A percentile compares a stretch with the other conserved stretches of the same genome.
Conservation (phyloP, 2,113 vertebrate species). For the Microtus pennsylvanicus region DNA sequence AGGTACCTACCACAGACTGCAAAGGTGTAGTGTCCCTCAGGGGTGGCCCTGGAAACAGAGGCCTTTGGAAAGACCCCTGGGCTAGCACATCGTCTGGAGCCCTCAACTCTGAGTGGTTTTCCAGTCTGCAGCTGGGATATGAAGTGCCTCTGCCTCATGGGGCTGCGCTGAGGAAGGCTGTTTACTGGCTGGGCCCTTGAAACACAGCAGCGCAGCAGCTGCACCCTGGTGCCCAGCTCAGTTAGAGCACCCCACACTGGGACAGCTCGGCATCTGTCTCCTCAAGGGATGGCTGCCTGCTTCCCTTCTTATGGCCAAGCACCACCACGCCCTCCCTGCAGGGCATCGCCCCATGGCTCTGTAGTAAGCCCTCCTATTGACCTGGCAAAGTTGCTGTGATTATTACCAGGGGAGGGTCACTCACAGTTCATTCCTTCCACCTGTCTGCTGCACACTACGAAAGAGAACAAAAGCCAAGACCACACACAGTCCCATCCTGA, state of each 20-base stretch:
- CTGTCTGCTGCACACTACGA: neutral
- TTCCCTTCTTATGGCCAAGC: neutral
- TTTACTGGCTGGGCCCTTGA: neutral
- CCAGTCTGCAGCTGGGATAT: neutral
- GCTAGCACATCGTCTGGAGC: too few species aligned
- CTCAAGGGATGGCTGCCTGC: neutral
- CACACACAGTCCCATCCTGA: neutral
- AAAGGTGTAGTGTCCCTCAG: neutral
- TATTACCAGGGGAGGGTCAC: neutral
- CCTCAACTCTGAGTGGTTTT: neutral
- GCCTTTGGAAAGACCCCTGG: neutral
- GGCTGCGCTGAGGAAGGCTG: neutral
- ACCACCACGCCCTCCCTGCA: too few species aligned
- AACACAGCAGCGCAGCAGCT: neutral
- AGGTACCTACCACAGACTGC: too few species aligned
- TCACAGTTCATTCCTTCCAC: too few species aligned
- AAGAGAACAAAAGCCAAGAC: too few species aligned
- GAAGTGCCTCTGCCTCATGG: neutral
- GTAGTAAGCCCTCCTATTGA: neutral
- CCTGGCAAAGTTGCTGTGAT: accelerated
- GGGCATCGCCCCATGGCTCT: neutral
- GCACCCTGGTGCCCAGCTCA: neutral
- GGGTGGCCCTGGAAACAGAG: neutral
- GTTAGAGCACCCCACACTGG: neutral
- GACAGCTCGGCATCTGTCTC: neutral